Evolutionary conservation across 2,113 vertebrate genomes (phyloP), one percentile per base, ranked within the genome.

Genomic region (Coreoperca whiteheadi): DNA sequence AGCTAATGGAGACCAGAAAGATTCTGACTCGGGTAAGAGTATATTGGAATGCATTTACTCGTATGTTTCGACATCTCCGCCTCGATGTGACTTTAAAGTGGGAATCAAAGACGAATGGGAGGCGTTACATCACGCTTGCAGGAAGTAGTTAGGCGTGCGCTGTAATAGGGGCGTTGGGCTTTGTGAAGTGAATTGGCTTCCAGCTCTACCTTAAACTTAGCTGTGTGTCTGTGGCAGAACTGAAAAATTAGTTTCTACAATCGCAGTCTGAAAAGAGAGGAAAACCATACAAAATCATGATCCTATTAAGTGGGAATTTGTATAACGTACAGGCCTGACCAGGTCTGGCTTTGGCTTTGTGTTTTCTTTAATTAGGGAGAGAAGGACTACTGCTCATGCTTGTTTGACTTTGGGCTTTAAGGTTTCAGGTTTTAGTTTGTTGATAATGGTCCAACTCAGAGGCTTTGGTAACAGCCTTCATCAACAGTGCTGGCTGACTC

Each of bases 1-100:
- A 94, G 96, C 98, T 94, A 98, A 99, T 98, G 98, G 98, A 96
- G 97, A 99, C 96, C 98, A 99, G 94, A 99, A 99, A 94, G 97
- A 99, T 96, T 99, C 98, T 21, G 98, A 99, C 91, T 97, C 98
- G 88, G 98, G 98, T 99, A 90, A 89, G 87, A 72, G 34, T 39
- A 11, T 10, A n/a, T 54, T 59, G 7, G 3, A 18, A 23, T 32
- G 34, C 8, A 30, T 74, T 46, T 56, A 20, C 32, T 18, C 12
- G 8, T 70, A 2, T 56, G 53, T 76, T 67, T 81, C 66, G n/a
- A 28, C 30, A 66, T 74, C 43, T 53, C 20, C 32, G 14, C 43
- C 34, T 30, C 51, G 32, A 41, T 78, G 46, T 60, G 6, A 80
- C 72, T 80, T 82, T 70, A 25, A 77, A 81, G 48, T 61, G 4